Evolutionary conservation across 2,888 invertebrate genomes (phyloP), one percentile per base, ranked within the genome.

Genomic region (Microchrysa polita): DNA sequence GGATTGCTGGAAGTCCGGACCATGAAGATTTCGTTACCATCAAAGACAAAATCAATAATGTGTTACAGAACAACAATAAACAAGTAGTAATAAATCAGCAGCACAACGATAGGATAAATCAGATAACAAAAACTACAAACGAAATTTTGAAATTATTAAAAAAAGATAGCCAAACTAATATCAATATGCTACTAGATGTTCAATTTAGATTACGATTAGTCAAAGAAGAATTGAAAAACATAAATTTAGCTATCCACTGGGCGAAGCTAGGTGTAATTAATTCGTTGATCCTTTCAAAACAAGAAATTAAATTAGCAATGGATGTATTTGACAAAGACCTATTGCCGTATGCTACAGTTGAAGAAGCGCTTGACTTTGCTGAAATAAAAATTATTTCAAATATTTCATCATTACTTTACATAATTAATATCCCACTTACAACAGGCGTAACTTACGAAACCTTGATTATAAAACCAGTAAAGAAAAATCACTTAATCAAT

Each of bases 1-100:
- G 72, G 60, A 59, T 72, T 40, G 42, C 71, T 16, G 59, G 71
- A 2, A 59, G 53, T 34, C 53, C 53, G 5, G 53, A 53, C n/a
- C 71, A 34, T n/a, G n/a, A n/a, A n/a, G n/a, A n/a, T n/a, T n/a
- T n/a, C n/a, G n/a, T n/a, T n/a, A n/a, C n/a, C n/a, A 73, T 73
- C 18, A n/a, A 16, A 22, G 42, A 63, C 5, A 73, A 73, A 53
- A 53, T 55, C 7, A 42, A 53, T 16, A 63, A 53, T 27, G 23
- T 65, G n/a, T 12, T 65, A 53, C 40, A 73, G 40, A 73, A 53
- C n/a, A n/a, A n/a, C n/a, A n/a, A n/a, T n/a, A n/a, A n/a, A n/a
- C n/a, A n/a, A n/a, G n/a, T n/a, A n/a, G 1, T n/a, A 53, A 12
- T 53, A 7, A 53, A 53, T n/a, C 12, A 5, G 7, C 1, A n/a